Evolutionary conservation across 30 jellyfish, hydroid and myxozoan genomes (phyloP).

Genomic region (Pelagia noctiluca): DNA sequence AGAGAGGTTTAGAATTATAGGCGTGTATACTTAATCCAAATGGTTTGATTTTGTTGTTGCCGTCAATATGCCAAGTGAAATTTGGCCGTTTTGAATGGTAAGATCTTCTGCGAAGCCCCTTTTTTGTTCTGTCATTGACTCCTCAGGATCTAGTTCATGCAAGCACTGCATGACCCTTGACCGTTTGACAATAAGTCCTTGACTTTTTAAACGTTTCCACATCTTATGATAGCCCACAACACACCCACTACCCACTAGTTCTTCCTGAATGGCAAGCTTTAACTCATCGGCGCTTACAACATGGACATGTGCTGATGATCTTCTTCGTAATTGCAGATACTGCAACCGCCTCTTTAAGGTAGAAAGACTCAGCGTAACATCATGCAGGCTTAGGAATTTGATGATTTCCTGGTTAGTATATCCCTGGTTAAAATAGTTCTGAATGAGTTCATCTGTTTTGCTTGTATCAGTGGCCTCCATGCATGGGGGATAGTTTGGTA

Average conservation of each 20-base stretch:
- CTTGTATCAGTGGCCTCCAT: constrained; percentile 25
- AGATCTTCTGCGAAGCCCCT: constrained; percentile 47
- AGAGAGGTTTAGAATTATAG: no score
- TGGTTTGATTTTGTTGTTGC: constrained; percentile 67
- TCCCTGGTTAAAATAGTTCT: constrained; percentile 46
- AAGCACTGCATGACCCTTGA: constrained; percentile 34
- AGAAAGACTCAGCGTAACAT: constrained; percentile 41
- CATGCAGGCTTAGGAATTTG: constrained; percentile 48
- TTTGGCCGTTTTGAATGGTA: constrained; percentile 68
- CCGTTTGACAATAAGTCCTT: constrained; percentile 43
- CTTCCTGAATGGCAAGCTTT: constrained; percentile 30
- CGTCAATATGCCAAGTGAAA: constrained; percentile 72
- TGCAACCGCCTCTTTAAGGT: constrained; percentile 60
- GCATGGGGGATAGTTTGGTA: constrained; percentile 12
- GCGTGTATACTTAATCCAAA: constrained; percentile 73
- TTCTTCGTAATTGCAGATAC: constrained; percentile 13
- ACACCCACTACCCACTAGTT: constrained; percentile 59
- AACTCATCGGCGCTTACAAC: constrained; percentile 38
- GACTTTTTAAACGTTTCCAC: constrained; percentile 13
- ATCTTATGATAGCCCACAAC: constrained; percentile 54
- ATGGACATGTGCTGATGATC: constrained; percentile 18
- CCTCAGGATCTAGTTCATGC: constrained; percentile 70
- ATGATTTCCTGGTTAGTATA: constrained; percentile 60
- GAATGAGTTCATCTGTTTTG: constrained; percentile 23
- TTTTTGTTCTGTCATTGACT: constrained; percentile 29